Conservation (phyloP, 2,797 vertebrate species). For the Clamator glandarius region DNA sequence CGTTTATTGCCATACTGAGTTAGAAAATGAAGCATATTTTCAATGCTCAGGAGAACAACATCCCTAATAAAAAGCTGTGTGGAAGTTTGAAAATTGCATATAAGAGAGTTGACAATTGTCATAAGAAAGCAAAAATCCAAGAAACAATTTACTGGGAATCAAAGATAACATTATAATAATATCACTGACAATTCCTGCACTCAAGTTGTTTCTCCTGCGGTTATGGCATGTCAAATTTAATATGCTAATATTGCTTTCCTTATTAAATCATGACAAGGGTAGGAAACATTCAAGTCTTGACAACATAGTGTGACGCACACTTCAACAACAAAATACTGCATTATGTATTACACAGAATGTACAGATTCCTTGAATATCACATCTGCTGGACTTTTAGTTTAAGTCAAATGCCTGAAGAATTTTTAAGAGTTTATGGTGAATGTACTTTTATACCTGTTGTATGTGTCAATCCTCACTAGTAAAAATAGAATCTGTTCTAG, state of each 20-base stretch:
- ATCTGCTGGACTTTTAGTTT: background rate
- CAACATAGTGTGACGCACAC: background rate
- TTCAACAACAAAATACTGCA: background rate
- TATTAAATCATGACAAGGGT: background rate
- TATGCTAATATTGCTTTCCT: conserved; percentile 33
- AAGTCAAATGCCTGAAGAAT: background rate
- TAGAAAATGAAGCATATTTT: background rate
- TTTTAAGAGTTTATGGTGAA: background rate
- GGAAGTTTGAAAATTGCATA: background rate
- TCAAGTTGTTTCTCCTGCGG: conserved; percentile 13
- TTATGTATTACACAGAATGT: background rate
- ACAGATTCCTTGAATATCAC: background rate
- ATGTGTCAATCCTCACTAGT: background rate
- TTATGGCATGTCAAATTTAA: conserved; percentile 15
- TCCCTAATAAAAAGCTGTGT: background rate
- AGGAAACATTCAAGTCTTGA: background rate
- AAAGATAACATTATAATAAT: background rate
- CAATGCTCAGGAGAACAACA: background rate
- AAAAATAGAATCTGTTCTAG: background rate
- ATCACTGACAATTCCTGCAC: background rate
- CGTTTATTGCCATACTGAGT: background rate
- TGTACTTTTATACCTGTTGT: background rate
- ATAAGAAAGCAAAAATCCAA: conserved; percentile 7
- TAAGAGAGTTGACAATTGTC: background rate
- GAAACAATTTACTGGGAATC: conserved; percentile 34